Conservation (phyloP, 2,797 vertebrate species). For the Spatula clypeata region DNA sequence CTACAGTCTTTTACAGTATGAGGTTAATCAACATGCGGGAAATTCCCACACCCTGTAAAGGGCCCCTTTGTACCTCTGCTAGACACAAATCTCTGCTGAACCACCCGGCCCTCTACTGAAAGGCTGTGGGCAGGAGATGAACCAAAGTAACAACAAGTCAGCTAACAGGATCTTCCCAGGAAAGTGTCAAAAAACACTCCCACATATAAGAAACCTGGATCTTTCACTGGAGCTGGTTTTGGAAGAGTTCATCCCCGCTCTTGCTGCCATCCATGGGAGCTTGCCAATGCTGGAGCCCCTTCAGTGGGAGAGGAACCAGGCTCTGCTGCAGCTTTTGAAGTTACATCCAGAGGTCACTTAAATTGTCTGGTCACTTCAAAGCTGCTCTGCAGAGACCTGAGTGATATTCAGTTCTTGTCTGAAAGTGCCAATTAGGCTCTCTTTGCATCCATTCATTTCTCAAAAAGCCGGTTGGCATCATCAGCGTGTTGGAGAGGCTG, state of each 20-base stretch:
- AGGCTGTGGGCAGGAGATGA: conserved; percentile 26
- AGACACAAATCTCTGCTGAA: conserved; percentile 13
- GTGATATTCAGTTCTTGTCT: conserved; percentile 56
- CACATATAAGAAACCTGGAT: conserved; percentile 1
- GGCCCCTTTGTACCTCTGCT: conserved; percentile 42
- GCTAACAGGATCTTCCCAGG: conserved; percentile 46
- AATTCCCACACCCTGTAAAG: conserved; percentile 56
- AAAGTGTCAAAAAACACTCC: neutral
- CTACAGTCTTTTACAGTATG: conserved; percentile 37
- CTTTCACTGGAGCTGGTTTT: neutral
- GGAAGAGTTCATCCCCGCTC: neutral
- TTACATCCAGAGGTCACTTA: conserved; percentile 63
- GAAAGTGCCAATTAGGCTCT: conserved; percentile 75
- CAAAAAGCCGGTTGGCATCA: conserved; percentile 61
- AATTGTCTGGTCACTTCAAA: conserved; percentile 69
- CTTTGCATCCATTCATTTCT: conserved; percentile 54
- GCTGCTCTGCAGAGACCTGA: conserved; percentile 21
- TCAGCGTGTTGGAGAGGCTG: conserved; percentile 28
- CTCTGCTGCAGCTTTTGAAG: conserved; percentile 48
- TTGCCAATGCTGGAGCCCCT: conserved; percentile 43
- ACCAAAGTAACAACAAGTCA: conserved; percentile 24
- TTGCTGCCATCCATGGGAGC: conserved; percentile 47
- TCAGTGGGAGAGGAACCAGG: conserved; percentile 21
- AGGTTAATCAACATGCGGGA: conserved; percentile 67
- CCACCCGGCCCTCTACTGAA: neutral